Base-by-base conservation (phyloP, 2,797 vertebrate species). In the Cynopterus sphinx region DNA sequence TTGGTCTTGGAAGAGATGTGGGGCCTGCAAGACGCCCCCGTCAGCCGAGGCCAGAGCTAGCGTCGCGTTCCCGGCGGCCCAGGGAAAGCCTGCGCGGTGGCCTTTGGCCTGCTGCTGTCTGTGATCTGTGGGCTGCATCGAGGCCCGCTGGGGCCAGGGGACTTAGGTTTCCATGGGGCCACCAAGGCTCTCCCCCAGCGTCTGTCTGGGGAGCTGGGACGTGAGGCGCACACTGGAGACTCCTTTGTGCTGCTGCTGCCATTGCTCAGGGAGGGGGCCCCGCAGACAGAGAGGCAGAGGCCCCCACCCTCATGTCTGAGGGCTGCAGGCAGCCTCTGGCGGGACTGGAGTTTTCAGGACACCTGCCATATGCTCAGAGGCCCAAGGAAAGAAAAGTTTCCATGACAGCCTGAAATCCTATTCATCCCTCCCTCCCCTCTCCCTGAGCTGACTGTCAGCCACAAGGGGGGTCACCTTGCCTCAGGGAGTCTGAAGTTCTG, bases 341-440 rank as follows among this genome's bases (percentile, higher is more conserved):
- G 96, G 97, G 75, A 83, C 97, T 74, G 41, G 98, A 97, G 98
- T 98, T 98, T 98, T 98, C 97, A 98, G 98, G 98, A 98, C 98
- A 98, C 98, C 98, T 98, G 98, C 98, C 98, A 98, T 99, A 98
- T 98, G 98, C 98, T 98, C 97, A 53, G 86, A 96, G 98, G 98
- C 98, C 98, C 96, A 92, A 97, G 98, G 98, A 97, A 98, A 98
- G 98, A 99, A 99, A 98, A 98, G 86, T 93, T 96, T 90, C 96
- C 89, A 95, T 90, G 95, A 88, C 95, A 87, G 92, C 95, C 89
- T 90, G 88, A 92, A 97, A 96, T 83, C 97, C 88, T 92, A 59
- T 93, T 94, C 95, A 84, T 10, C 28, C 63, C 36, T 73, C 63
- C 71, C 31, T 51, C 46, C 31, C 51, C 16, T 24, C 83, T 75